Evolutionary conservation across 2,113 vertebrate species (phyloP).

Genomic region (Hypocryptadius cinnamomeus): DNA sequence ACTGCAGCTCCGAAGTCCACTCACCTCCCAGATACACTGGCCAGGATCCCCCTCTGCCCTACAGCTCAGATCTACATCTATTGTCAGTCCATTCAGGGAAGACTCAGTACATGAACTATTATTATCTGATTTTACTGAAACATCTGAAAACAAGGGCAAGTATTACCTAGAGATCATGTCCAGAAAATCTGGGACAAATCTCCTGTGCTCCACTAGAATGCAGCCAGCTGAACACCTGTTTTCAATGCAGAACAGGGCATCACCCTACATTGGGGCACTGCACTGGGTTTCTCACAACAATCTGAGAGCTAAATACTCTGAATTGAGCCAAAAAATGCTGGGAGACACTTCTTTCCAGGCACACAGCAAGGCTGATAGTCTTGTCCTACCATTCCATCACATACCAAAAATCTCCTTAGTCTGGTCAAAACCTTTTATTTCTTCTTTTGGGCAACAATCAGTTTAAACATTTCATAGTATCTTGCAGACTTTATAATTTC

Average conservation of each 20-base stretch:
- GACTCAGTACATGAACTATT: neutral
- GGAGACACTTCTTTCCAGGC: constrained; percentile 1
- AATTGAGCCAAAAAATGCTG: neutral
- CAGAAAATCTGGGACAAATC: constrained; percentile 26
- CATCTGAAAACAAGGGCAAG: neutral
- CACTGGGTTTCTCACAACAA: neutral
- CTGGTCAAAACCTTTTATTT: constrained; percentile 13
- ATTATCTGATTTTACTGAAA: constrained; percentile 9
- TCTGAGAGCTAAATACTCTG: neutral
- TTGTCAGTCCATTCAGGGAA: neutral
- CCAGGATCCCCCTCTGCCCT: neutral
- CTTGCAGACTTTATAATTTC: neutral
- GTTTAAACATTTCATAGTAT: neutral
- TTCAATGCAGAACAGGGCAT: neutral
- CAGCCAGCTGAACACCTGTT: constrained; percentile 20
- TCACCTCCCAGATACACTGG: neutral
- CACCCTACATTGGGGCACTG: neutral
- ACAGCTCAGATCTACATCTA: neutral
- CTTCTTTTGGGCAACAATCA: neutral
- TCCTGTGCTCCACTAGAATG: neutral
- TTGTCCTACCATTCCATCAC: neutral
- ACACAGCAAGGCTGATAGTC: neutral
- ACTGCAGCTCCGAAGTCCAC: neutral
- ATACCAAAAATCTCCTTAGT: constrained; percentile 4
- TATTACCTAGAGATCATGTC: neutral